phyloP scores from a whole-genome alignment of 2,888 invertebrate genomes.

The Ochropleura leucogaster region DNA sequence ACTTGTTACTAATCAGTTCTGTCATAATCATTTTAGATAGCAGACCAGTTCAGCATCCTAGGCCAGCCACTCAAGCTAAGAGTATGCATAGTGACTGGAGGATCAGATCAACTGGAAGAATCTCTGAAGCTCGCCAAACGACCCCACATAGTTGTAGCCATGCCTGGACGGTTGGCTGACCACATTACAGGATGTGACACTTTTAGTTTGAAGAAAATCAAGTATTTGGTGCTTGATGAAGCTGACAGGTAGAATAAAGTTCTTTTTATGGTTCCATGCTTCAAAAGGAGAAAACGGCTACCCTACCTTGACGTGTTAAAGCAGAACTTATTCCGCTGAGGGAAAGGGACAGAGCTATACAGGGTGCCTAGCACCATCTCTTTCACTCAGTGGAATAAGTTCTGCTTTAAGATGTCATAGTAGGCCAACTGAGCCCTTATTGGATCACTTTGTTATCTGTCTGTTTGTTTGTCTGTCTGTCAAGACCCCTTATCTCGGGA shows the following conservation, averaged over 20 bases:
- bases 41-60: slow-evolving; percentile 97
- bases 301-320: no score
- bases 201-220: slow-evolving; percentile 94
- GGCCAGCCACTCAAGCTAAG: slow-evolving; percentile 96
- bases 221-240: slow-evolving; percentile 98
- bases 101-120: slow-evolving; percentile 97
- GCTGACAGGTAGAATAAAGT: slow-evolving; percentile 94
- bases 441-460: no score
- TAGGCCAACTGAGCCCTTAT: no score
- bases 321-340: no score
- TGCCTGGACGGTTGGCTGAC: slow-evolving; percentile 98
- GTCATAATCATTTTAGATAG: slow-evolving; percentile 92
- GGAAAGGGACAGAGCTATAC: no score
- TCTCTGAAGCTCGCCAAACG: slow-evolving; percentile 95
- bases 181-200: slow-evolving; percentile 97
- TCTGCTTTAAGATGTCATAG: no score
- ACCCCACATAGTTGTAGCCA: slow-evolving; percentile 98
- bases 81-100: slow-evolving; percentile 97
- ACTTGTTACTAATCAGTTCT: background rate
- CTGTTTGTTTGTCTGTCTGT: no score
- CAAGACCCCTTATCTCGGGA: no score
- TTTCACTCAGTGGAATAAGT: no score
- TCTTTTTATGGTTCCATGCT: background rate
- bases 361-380: no score
- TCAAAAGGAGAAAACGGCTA: no score